Evolutionary conservation across 2,888 invertebrate genomes (phyloP).

Genomic region (Drosophila formosana): DNA sequence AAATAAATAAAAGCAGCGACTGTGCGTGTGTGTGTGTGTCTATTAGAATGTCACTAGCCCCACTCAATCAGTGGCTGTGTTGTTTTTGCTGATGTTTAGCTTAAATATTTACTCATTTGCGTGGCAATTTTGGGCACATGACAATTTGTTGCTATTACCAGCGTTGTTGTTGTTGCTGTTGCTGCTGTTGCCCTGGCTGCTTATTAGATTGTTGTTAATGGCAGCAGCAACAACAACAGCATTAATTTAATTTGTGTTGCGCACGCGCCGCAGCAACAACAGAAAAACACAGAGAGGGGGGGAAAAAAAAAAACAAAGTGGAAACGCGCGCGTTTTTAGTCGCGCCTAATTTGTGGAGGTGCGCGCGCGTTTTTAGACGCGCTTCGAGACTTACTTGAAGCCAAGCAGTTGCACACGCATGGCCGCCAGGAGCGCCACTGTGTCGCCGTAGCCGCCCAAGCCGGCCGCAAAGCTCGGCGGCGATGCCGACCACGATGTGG

Average conservation of each 20-base stretch:
- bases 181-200: constrained; percentile 30
- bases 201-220: constrained; percentile 34
- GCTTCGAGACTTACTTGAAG: constrained; percentile 63
- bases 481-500: constrained; percentile 69
- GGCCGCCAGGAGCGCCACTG: constrained; percentile 51
- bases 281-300: neutral
- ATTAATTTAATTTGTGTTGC: constrained; percentile 52
- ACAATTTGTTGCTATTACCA: constrained; percentile 56
- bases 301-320: neutral
- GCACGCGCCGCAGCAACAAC: constrained; percentile 58
- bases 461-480: constrained; percentile 62
- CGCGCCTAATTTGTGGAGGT: constrained; percentile 29
- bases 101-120: constrained; percentile 78
- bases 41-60: constrained; percentile 54
- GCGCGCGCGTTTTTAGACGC: constrained; percentile 1
- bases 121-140: constrained; percentile 79
- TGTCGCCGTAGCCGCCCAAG: constrained; percentile 51
- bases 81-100: constrained; percentile 45
- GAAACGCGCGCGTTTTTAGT: constrained; percentile 24
- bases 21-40: neutral
- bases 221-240: constrained; percentile 13
- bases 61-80: constrained; percentile 42
- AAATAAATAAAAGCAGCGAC: constrained; percentile 3
- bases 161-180: constrained; percentile 24
- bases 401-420: constrained; percentile 61